Evolutionary conservation across 2,888 invertebrate genomes (phyloP), one percentile per base, ranked within the genome.

Genomic region (Melinaea menophilus): DNA sequence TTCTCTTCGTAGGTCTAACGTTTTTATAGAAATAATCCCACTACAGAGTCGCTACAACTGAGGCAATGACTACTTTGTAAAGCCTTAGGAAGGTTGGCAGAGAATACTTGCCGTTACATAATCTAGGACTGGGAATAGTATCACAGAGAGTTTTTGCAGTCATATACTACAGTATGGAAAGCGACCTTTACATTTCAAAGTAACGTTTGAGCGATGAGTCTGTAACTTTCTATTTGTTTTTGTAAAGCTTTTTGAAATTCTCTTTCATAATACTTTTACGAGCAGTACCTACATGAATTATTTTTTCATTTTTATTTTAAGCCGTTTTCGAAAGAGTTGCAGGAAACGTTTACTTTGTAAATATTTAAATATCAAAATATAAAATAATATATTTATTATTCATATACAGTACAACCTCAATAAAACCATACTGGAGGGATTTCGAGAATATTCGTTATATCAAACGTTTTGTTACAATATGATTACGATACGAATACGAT

Each of bases 91-190:
- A 48, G 48, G 37, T 51, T 22, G 9, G 12, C 7, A 2, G 51
- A 51, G 51, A 51, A 31, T 31, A 2, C 22, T 7, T 11, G n/a
- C 9, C 51, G 31, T 31, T 31, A 51, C 31, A 31, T 51, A 51
- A 51, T 51, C 22, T 31, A 51, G 31, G 2, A 9, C 22, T 31
- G 13, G 22, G 31, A 51, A 51, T 31, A 51, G 48, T 48, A 13
- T 48, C 51, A 51, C 31, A 51, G 51, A 51, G 51, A 31, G 7
- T 51, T 51, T 51, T 51, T 51, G 7, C 51, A 51, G 51, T 51
- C 51, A 51, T 51, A 31, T 51, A 51, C 51, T 31, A 51, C 31
- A 5, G 9, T 51, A 31, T 51, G 31, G 51, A 3, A 51, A 51
- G 31, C 51, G 31, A 31, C 31, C 11, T 51, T 31, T 51, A 31